These are phyloP conservation scores for Talpa occidentalis DNA, from an alignment of 2,113 vertebrate species.

Conservation along the genomic window DNA sequence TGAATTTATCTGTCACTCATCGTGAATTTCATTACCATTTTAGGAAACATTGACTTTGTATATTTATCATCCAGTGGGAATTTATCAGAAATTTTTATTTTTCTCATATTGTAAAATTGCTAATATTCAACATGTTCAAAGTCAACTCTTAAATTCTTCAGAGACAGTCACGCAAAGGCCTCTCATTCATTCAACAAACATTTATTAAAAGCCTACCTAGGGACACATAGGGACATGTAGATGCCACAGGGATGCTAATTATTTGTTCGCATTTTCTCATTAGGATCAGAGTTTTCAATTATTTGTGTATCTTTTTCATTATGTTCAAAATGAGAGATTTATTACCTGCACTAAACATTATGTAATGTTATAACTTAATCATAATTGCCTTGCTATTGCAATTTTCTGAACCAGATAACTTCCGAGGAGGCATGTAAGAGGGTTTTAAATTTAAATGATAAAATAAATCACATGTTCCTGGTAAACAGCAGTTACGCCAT, in stretches of 20 bases:
- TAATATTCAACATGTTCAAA: background rate
- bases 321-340: conserved; percentile 71
- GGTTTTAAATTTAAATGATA: conserved; percentile 60
- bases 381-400: conserved; percentile 55
- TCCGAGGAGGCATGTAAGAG: conserved; percentile 50
- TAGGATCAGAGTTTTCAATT: conserved; percentile 59
- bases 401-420: conserved; percentile 63
- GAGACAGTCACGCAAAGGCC: background rate
- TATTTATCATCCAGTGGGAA: background rate
- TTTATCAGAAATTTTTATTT: conserved; percentile 53
- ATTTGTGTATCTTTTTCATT: conserved; percentile 61
- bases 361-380: conserved; percentile 60
- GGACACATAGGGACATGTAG: background rate
- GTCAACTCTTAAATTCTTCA: background rate
- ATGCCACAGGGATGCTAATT: conserved; percentile 51
- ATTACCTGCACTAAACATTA: conserved; percentile 58
- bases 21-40: background rate
- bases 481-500: background rate
- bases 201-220: conserved; percentile 32
- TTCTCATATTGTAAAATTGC: conserved; percentile 32
- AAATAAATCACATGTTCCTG: conserved; percentile 53
- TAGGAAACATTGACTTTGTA: background rate
- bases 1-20: background rate
- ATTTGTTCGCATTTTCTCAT: conserved; percentile 60
- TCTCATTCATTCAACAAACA: conserved; percentile 39